Evolutionary conservation across 2,797 vertebrate species (phyloP), one percentile per base, ranked within the genome.

Genomic region (Cynodonichthys magdalenae): DNA sequence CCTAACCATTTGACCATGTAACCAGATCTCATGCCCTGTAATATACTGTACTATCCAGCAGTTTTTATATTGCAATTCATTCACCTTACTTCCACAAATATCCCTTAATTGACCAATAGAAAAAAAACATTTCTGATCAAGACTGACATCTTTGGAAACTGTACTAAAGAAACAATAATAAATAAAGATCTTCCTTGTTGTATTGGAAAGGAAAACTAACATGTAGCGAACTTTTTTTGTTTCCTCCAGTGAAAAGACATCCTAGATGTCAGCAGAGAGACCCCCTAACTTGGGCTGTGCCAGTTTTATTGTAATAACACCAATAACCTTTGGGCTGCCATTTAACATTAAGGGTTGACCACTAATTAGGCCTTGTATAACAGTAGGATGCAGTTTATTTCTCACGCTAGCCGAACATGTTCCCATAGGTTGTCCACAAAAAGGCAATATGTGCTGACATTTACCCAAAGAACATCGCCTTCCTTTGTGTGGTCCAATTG

Each of bases 71-170:
- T 20, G 62, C 52, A 6, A 20, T 27, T 66, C 8, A 6, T 46
- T 64, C 5, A 59, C 49, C 27, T 17, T 6, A 15, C 36, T 56
- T 46, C 11, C 63, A 66, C 61, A 53, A 9, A 69, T 41, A 53
- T 49, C 71, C 63, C 80, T 71, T 73, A 81, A 79, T 68, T 15
- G 5, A 55, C 67, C 82, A 87, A 88, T 77, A 74, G 52, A 88
- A 87, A 81, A 83, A 71, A 85, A 90, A 87, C 69, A 81, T 83
- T 72, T 90, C 69, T 82, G 80, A 85, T 87, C 73, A 84, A 89
- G 85, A 86, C 86, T 88, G 87, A 87, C 86, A 88, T 29, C 52
- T 53, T 44, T 17, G 71, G 84, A 87, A 90, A 85, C 67, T 75
- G 79, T 48, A 79, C 82, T 31, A 20, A 41, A 80, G 79, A 63